Conservation (phyloP, 1,140 invertebrate genomes). For the Diuraphis noxia region DNA sequence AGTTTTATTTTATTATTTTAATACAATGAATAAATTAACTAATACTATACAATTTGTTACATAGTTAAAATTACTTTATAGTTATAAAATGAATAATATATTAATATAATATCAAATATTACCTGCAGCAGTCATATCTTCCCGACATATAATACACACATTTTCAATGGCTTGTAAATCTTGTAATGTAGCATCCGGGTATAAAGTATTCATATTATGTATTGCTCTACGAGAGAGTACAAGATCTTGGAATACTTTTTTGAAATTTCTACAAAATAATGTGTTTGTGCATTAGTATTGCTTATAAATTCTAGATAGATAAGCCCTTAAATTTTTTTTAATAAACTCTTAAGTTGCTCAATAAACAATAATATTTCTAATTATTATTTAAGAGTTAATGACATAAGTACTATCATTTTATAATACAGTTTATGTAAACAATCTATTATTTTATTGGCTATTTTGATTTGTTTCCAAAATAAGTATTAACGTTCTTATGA, state of each 20-base stretch:
- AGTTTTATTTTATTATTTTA: background rate
- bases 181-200: constrained; percentile 93
- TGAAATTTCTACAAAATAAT: constrained; percentile 78
- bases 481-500: background rate
- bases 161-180: constrained; percentile 94
- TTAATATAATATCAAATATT: no score
- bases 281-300: background rate
- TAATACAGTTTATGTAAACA: background rate
- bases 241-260: constrained; percentile 97
- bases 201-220: constrained; percentile 96
- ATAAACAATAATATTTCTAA: no score
- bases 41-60: background rate
- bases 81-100: background rate
- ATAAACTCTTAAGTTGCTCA: no score
- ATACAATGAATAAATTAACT: background rate
- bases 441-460: background rate
- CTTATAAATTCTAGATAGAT: background rate
- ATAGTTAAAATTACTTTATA: background rate
- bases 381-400: background rate
- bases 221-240: constrained; percentile 95
- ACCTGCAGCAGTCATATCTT: constrained; percentile 78
- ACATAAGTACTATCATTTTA: background rate
- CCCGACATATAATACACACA: constrained; percentile 98
- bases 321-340: background rate
- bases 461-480: background rate